Evolutionary conservation across 1,140 invertebrate species (phyloP).

Genomic region (Drosophila kurseongensis): DNA sequence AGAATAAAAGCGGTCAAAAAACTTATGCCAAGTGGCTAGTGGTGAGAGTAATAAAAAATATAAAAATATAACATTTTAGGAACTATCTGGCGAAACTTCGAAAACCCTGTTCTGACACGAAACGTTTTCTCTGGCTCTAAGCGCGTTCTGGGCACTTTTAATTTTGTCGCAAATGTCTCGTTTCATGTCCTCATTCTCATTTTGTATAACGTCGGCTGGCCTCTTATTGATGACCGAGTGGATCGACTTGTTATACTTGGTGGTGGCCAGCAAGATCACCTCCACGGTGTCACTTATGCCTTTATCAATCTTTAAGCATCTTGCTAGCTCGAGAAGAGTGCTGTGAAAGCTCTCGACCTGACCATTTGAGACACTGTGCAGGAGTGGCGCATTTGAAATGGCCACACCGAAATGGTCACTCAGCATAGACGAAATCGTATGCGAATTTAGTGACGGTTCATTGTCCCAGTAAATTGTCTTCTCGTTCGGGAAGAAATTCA

Average conservation of each 20-base stretch:
- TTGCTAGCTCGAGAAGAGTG: background rate
- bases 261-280: background rate
- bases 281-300: conserved; percentile 1
- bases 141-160: background rate
- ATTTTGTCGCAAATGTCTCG: conserved; percentile 9
- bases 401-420: background rate
- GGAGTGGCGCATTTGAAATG: background rate
- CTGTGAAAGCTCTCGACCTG: conserved; percentile 15
- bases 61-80: background rate
- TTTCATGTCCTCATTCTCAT: background rate
- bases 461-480: conserved; percentile 4
- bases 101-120: conserved; percentile 6
- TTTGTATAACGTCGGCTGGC: conserved; percentile 5
- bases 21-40: background rate
- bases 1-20: background rate
- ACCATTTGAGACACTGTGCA: conserved; percentile 8
- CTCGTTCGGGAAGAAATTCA: conserved; percentile 1
- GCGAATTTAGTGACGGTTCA: conserved; percentile 5
- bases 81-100: background rate
- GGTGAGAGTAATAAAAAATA: background rate
- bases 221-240: conserved; percentile 4
- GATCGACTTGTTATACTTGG: conserved; percentile 8
- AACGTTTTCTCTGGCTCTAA: conserved; percentile 1
- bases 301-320: conserved; percentile 4
- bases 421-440: background rate